A percentile compares a stretch with the other conserved stretches of the same genome.
Conservation (phyloP, 1,140 invertebrate species). For the Triops longicaudatus region DNA sequence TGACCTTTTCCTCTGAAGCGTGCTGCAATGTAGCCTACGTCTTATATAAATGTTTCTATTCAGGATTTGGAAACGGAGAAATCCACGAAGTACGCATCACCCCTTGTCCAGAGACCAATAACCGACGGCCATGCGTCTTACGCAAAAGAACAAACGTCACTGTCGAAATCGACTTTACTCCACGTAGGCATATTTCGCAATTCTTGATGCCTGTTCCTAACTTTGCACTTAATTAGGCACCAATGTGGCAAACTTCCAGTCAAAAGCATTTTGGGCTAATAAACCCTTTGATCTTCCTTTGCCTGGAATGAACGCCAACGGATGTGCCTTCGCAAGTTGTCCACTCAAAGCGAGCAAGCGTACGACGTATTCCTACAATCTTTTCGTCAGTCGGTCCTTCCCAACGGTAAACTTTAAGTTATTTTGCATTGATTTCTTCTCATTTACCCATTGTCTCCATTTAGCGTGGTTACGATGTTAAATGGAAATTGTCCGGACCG, state of each 20-base stretch:
- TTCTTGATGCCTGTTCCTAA: background rate
- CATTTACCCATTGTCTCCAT: background rate
- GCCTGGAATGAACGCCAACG: slow-evolving; percentile 28
- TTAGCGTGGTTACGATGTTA: slow-evolving; percentile 28
- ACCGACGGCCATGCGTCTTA: slow-evolving; percentile 25
- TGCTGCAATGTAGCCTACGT: slow-evolving; percentile 13
- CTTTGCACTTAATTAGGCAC: slow-evolving; percentile 15
- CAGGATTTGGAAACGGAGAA: slow-evolving; percentile 25
- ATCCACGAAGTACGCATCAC: slow-evolving; percentile 28
- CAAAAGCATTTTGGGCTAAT: slow-evolving; percentile 29
- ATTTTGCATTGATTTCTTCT: background rate
- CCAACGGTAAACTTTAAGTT: slow-evolving; percentile 21
- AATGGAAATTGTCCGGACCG: slow-evolving; percentile 28
- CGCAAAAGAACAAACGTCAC: slow-evolving; percentile 26
- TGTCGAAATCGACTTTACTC: slow-evolving; percentile 28
- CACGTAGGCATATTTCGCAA: slow-evolving; percentile 24
- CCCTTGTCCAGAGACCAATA: slow-evolving; percentile 27
- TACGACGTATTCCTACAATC: slow-evolving; percentile 25
- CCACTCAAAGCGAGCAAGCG: slow-evolving; percentile 16
- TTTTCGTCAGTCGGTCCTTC: slow-evolving; percentile 25
- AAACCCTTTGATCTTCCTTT: slow-evolving; percentile 25
- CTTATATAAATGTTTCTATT: background rate
- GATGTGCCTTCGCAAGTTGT: slow-evolving; percentile 23
- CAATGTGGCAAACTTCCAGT: background rate
- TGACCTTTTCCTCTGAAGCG: too few relatives aligned